Evolutionary conservation across 2,888 invertebrate genomes (phyloP).

Genomic region (Eueremaeus valkanovi): DNA sequence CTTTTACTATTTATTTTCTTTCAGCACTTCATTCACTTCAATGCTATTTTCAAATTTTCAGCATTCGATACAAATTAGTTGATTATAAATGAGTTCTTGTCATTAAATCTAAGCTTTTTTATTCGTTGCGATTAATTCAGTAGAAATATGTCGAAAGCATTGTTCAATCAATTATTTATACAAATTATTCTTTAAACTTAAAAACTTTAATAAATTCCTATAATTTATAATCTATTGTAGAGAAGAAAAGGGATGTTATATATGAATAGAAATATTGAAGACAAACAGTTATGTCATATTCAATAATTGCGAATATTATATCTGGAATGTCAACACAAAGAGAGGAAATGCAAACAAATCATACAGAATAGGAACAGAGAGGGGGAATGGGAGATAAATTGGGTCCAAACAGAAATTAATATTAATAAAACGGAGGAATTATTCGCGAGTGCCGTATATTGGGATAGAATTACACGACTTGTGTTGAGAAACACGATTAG

Average conservation of each 20-base stretch:
- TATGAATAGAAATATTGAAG: background rate
- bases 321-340: constrained; percentile 19
- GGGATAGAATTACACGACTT: background rate
- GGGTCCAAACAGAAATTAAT: background rate
- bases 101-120: no score
- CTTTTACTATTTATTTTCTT: background rate
- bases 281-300: constrained; percentile 22
- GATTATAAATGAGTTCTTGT: no score
- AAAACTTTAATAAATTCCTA: background rate
- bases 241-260: background rate
- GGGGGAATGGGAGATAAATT: background rate
- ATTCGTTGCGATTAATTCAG: no score
- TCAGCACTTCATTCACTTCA: constrained; percentile 3
- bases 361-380: background rate
- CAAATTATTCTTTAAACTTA: no score
- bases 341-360: constrained; percentile 27
- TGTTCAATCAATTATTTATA: no score
- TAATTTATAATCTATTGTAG: background rate
- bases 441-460: background rate
- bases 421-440: background rate
- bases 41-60: background rate
- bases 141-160: no score
- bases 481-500: background rate
- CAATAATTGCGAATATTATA: background rate
- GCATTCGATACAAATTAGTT: constrained; percentile 24